phyloP scores from a whole-genome alignment of 2,888 invertebrate species.

The Incurvaria masculella region DNA sequence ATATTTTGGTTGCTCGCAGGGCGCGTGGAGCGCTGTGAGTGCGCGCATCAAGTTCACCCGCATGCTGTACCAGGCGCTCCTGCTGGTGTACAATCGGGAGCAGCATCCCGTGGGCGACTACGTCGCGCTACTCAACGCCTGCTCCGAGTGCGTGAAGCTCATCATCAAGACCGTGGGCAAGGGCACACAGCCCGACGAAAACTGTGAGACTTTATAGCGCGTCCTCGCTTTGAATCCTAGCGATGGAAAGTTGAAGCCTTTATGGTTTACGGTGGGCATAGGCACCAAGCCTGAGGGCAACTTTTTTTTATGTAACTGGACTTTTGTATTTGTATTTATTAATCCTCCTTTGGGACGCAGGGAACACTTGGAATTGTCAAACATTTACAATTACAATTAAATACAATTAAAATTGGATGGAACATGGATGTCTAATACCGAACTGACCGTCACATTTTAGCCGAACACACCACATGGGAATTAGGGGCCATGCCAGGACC shows the following conservation, averaged over 20 bases:
- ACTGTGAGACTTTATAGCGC: slow-evolving; percentile 49
- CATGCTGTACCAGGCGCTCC: slow-evolving; percentile 78
- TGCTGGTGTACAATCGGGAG: slow-evolving; percentile 65
- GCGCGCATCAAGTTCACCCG: slow-evolving; percentile 84
- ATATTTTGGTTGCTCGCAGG: slow-evolving; percentile 22
- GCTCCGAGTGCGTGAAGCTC: slow-evolving; percentile 77
- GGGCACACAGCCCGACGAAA: slow-evolving; percentile 63
- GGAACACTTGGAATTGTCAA: too few relatives aligned
- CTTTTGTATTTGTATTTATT: too few relatives aligned
- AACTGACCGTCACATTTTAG: too few relatives aligned
- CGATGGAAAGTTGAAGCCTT: not conserved
- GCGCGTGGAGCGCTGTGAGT: slow-evolving; percentile 62
- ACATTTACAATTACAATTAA: too few relatives aligned
- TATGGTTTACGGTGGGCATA: too few relatives aligned
- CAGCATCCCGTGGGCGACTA: slow-evolving; percentile 70
- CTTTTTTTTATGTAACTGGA: too few relatives aligned
- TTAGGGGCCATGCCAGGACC: too few relatives aligned
- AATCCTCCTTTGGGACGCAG: too few relatives aligned
- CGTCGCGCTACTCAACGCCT: slow-evolving; percentile 75
- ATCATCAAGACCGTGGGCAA: slow-evolving; percentile 73
- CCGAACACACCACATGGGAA: too few relatives aligned
- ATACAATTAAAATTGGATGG: too few relatives aligned
- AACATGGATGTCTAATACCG: too few relatives aligned
- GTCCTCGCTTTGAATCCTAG: not conserved
- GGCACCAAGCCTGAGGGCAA: too few relatives aligned